Evolutionary conservation across 92 coral and sea anemone species (phyloP).

Genomic region (Hydrozoanthus gracilis): DNA sequence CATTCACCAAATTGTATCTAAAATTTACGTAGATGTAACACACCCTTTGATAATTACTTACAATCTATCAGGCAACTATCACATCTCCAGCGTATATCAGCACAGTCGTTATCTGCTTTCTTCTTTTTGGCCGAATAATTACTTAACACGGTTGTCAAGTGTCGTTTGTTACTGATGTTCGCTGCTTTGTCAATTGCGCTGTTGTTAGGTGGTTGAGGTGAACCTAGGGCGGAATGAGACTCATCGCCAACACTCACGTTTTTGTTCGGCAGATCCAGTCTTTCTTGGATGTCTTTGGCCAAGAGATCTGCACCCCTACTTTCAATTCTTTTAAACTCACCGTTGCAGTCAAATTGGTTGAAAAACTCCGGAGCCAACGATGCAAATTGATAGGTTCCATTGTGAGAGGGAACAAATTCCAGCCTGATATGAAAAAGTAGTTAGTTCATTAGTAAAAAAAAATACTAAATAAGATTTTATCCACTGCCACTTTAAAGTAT

Average conservation of each 20-base stretch:
- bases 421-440: slow-evolving; percentile 5
- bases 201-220: neutral
- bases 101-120: slow-evolving; percentile 30
- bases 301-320: slow-evolving; percentile 20
- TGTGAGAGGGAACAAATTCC: slow-evolving; percentile 25
- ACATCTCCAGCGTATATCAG: slow-evolving; percentile 25
- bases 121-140: slow-evolving; percentile 9
- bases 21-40: neutral
- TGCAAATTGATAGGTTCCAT: slow-evolving; percentile 16
- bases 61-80: slow-evolving; percentile 47
- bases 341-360: slow-evolving; percentile 47
- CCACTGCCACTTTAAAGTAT: neutral
- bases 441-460: neutral
- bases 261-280: no score
- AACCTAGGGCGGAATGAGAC: no score
- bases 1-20: neutral
- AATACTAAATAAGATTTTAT: neutral
- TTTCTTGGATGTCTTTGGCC: slow-evolving; percentile 13
- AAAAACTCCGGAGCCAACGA: slow-evolving; percentile 17
- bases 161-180: slow-evolving; percentile 1
- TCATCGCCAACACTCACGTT: no score
- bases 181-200: no score
- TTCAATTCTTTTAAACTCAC: slow-evolving; percentile 19
- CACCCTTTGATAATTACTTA: slow-evolving; percentile 14
- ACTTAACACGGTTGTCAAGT: slow-evolving; percentile 6